Percentiles rank a stretch among this genome's conserved stretches.
phyloP scores from a whole-genome alignment of 2,113 vertebrate genomes.

The Brachyhypopomus occidentalis region DNA sequence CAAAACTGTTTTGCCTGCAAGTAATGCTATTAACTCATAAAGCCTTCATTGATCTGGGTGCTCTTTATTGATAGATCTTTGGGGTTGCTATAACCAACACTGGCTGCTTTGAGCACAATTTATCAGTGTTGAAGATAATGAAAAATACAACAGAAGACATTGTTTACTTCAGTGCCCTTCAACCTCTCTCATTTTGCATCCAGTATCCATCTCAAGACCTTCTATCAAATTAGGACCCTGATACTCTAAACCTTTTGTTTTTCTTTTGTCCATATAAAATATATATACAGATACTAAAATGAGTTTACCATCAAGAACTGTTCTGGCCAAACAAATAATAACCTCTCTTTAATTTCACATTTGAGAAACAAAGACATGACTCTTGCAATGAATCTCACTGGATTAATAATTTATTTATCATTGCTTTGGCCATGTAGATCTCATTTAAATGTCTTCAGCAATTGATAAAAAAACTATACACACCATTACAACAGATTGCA shows the following conservation, averaged over 20 bases:
- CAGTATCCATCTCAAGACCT: no score
- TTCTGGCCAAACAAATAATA: not conserved
- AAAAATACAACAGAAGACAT: not conserved
- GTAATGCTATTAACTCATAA: not conserved
- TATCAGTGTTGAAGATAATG: not conserved
- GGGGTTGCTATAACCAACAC: not conserved
- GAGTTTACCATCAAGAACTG: not conserved
- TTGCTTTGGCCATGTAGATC: not conserved
- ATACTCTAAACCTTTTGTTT: no score
- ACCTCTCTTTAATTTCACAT: not conserved
- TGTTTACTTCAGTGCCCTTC: no score
- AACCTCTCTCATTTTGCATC: no score
- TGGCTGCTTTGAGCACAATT: not conserved
- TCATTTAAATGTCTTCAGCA: not conserved
- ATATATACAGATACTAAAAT: constrained; percentile 5
- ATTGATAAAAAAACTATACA: not conserved
- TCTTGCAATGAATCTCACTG: not conserved
- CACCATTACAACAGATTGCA: not conserved
- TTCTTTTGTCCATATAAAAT: not conserved
- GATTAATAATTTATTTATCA: not conserved
- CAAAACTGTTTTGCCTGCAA: not conserved
- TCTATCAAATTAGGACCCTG: no score
- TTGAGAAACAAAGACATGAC: not conserved
- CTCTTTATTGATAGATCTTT: not conserved
- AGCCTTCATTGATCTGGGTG: not conserved